Evolutionary conservation across 2,888 invertebrate species (phyloP), one percentile per base, ranked within the genome.

Genomic region (Oxycera nigricornis): DNA sequence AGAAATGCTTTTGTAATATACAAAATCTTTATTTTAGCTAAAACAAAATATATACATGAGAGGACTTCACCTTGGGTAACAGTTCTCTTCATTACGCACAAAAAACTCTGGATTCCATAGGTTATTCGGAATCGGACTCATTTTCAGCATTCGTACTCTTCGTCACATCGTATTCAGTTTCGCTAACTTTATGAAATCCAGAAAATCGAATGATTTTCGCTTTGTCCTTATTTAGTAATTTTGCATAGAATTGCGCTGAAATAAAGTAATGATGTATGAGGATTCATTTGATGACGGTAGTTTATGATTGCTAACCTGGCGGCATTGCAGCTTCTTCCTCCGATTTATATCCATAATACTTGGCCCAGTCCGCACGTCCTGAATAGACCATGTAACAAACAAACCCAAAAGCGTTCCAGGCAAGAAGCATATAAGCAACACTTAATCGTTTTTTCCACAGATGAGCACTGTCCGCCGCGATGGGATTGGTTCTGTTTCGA

Each of bases 341-440:
- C 6, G 87, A 82, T 82, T 90, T 91, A 2, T 89, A 82, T 3
- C 91, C 91, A 80, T 91, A 88, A 78, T 88, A 88, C 79, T 88
- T 86, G 0, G 91, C 91, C 91, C 91, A 92, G 81, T 91, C 90
- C 3, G 83, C 86, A 80, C 90, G 90, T 1, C 92, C 92, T 0
- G 81, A 83, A 77, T 86, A 90, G 11, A 87, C 81, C 83, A 86
- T 87, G 79, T 90, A 92, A 22, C 87, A 78, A 2, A 92, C 88
- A 20, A 90, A 79, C 9, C 91, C 92, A 81, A 92, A 90, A 0
- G 91, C 90, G 83, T 92, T 90, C 92, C 92, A 92, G 14, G 91
- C 90, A 7, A 90, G n/a, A 55, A 92, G 73, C 39, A 88, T 89
- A 80, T 92, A 93, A 0, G 83, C 86, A 75, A 91, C 76, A 77